Base-by-base conservation (phyloP, 2,888 invertebrate species). In the Erebia aethiops region DNA sequence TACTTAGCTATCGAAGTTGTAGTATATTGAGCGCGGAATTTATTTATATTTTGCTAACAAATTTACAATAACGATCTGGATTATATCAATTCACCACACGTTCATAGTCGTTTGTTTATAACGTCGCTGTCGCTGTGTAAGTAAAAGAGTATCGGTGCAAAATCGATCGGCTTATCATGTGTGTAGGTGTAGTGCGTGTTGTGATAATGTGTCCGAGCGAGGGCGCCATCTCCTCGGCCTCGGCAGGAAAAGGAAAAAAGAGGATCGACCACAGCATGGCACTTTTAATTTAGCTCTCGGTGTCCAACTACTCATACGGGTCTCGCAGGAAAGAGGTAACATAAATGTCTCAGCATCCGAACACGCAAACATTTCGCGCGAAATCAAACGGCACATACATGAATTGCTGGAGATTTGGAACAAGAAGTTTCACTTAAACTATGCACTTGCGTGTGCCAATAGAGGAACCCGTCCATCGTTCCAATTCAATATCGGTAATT, bases 81-180 rank as follows among this genome's bases (percentile, higher is more conserved):
- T 65, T 67, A 75, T 26, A 79, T 71, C 61, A 72, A 74, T 77
- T 72, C 58, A 72, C 57, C 81, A 74, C 79, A 80, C 56, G 68
- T 65, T 65, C 18, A 49, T 46, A 49, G 46, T 67, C 43, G 13
- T 78, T 80, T 78, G 78, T 75, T 80, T 77, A 80, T 75, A 79
- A 79, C 75, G 77, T 79, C 79, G 79, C 80, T 80, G 78, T 77
- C 79, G 77, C 70, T 76, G 75, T 76, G 86, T 88, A 82, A 87
- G 82, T 82, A 84, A 89, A 90, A 92, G 91, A 92, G 91, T 92
- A 89, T 92, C 94, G 94, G 95, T 95, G 95, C 95, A 95, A 95
- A 95, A 95, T 95, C 94, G 94, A 93, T 91, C 90, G 85, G 88
- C 86, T 18, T 18, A 18, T 54, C 54, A 18, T 89, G 87, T 88